Evolutionary conservation across 2,888 invertebrate genomes (phyloP).

Genomic region (Caenorhabditis sp.): DNA sequence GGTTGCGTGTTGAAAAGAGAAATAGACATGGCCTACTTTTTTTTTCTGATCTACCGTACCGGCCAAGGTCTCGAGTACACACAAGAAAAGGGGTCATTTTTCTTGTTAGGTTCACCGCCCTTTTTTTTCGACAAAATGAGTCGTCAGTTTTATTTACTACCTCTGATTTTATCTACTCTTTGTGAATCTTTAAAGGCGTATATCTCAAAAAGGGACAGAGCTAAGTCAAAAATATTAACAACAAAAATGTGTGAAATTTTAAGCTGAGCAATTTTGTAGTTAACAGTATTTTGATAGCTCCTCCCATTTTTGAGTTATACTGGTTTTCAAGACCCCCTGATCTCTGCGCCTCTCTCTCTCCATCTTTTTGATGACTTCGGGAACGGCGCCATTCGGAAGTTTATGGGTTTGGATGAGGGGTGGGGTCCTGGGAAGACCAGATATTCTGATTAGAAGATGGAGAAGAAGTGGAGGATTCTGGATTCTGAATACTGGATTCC

Average conservation of each 20-base stretch:
- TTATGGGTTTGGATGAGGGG: too few species aligned
- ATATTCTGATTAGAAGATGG: too few species aligned
- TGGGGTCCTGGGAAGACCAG: too few species aligned
- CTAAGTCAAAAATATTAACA: too few species aligned
- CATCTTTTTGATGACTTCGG: conserved; percentile 8
- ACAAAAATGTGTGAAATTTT: too few species aligned
- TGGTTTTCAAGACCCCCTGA: too few species aligned
- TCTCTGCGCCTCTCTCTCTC: background rate
- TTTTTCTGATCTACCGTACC: background rate
- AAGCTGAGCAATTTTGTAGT: too few species aligned
- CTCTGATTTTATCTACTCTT: background rate
- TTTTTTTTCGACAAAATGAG: conserved; percentile 47
- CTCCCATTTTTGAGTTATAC: background rate
- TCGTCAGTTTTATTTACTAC: conserved; percentile 41
- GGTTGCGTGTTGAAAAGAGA: conserved; percentile 1
- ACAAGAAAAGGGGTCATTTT: background rate
- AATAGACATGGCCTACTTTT: background rate
- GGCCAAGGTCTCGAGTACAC: background rate
- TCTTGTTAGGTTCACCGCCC: conserved; percentile 43
- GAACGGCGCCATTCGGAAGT: conserved; percentile 16
- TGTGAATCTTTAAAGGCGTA: too few species aligned
- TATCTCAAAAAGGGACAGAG: too few species aligned
- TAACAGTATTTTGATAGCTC: background rate
- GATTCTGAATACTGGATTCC: too few species aligned
- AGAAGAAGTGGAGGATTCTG: too few species aligned